phyloP scores from a whole-genome alignment of 2,888 invertebrate genomes.

The Boloria euphrosyne region DNA sequence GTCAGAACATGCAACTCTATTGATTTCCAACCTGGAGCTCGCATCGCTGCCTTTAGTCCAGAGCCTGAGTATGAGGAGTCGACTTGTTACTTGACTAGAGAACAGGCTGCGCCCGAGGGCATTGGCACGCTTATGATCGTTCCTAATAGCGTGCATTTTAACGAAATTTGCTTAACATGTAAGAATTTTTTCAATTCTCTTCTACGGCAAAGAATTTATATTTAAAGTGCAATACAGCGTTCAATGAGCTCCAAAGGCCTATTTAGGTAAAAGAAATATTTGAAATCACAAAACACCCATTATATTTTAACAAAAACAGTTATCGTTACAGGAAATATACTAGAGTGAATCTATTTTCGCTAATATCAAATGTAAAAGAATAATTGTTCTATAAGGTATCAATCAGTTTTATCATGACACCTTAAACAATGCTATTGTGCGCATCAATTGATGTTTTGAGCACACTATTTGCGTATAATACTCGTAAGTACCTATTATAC shows the following conservation, averaged over 20 bases:
- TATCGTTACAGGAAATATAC: too few relatives aligned
- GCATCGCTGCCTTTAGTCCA: constrained; percentile 91
- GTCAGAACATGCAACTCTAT: constrained; percentile 93
- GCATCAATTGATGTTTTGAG: constrained; percentile 12
- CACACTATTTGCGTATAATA: not conserved
- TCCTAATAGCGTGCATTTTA: constrained; percentile 94
- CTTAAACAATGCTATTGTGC: constrained; percentile 32
- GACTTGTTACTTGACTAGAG: constrained; percentile 91
- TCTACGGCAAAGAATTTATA: not conserved
- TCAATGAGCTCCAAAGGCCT: too few relatives aligned
- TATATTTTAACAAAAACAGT: too few relatives aligned
- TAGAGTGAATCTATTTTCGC: too few relatives aligned
- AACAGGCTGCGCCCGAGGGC: constrained; percentile 93
- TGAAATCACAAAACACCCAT: too few relatives aligned
- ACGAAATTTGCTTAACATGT: constrained; percentile 94
- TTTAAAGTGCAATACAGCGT: too few relatives aligned
- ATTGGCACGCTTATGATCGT: constrained; percentile 94
- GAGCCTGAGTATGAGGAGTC: constrained; percentile 94
- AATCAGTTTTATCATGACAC: constrained; percentile 30
- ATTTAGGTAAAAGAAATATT: too few relatives aligned
- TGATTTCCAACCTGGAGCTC: constrained; percentile 94
- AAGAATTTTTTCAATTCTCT: constrained; percentile 65
- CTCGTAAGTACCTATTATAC: not conserved
- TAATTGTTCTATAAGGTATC: constrained; percentile 18
- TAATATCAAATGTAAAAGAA: not conserved